Base-by-base conservation (phyloP, 2,888 invertebrate genomes). In the Sesamia inferens region DNA sequence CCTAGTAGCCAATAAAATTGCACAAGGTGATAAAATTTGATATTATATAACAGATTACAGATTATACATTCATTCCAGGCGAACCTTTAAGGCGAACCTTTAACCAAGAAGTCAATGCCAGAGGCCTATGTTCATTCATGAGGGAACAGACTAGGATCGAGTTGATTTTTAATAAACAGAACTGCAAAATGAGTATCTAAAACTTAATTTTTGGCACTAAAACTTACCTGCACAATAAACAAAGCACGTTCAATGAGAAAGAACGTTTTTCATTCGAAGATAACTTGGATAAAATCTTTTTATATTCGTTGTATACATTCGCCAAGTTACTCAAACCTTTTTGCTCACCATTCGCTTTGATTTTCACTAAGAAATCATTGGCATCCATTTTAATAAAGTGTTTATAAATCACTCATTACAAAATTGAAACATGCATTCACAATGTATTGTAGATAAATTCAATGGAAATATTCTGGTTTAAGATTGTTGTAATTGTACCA, bases 211-310 rank as follows among this genome's bases (percentile, higher is more conserved):
- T 42, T 8, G 4, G 31, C 24, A 13, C 31, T 24, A 31, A 48
- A 61, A 84, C 70, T 86, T 88, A 95, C 96, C 96, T 95, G 94
- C 94, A 95, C 42, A 96, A 76, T 76, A 92, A 92, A 86, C 95
- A 95, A 7, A 96, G 85, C 24, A 95, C 92, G 76, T 95, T 96
- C 22, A 96, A 81, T 14, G 94, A 91, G 73, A 95, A 94, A 5
- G 87, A 44, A 19, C 91, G 91, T 71, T 83, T 90, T 57, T 95
- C 93, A 81, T 93, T 93, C 0, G 86, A 48, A 13, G 89, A 59
- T 87, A 95, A 87, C 75, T 90, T 91, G 0, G 74, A 65, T 48
- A 86, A 79, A 87, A 94, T 89, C 31, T 58, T 79, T 74, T 90
- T 92, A 66, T 88, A 95, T 78, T 93, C 92, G 5, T 83, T 82